Base-by-base conservation (phyloP, 2,888 invertebrate species). In the Drosophila kanekoi region DNA sequence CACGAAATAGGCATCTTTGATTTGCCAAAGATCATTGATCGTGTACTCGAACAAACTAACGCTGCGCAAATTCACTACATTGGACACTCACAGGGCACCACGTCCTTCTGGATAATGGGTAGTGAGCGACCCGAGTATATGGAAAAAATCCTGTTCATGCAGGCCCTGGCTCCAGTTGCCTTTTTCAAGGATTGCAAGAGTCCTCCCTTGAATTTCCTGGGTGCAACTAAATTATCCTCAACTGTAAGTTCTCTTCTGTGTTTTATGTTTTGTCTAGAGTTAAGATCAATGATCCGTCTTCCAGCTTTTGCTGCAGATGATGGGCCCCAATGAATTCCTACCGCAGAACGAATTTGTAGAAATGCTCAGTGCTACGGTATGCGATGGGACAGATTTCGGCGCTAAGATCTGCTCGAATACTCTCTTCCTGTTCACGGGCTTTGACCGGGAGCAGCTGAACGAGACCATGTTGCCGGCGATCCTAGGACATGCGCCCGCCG, bases 1-100 rank as follows among this genome's bases (percentile, higher is more conserved):
- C 95, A 96, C 80, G 95, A 96, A 90, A 95, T 96, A 93, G 96
- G 95, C 0, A 71, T 93, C 14, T 94, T 94, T 72, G 98, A 98
- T 91, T 87, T 98, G 32, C 97, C 98, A 1, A 94, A 96, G 0
- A 96, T 95, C 93, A 95, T 98, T 44, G 96, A 98, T 89, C 94
- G 95, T 83, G 93, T 95, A 11, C 91, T 95, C 0, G 81, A 90
- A 0, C 51, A 77, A 1, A 96, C 96, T 0, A 93, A 94, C 0
- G 93, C 93, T 28, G 74, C 93, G 0, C 93, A 94, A 51, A 84
- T 98, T 0, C 95, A 95, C 83, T 97, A 97, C 89, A 92, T 96
- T 2, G 98, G 97, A 0, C 96, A 97, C 89, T 97, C 97, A 0
- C 95, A 95, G 90, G 97, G 97, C 9, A 95, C 95, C 0, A 95